A percentile compares a stretch with the other conserved stretches of the same genome.
These are phyloP conservation scores for Ernsta delagoae DNA, from an alignment of 2,888 invertebrate species.

Conservation along the genomic window DNA sequence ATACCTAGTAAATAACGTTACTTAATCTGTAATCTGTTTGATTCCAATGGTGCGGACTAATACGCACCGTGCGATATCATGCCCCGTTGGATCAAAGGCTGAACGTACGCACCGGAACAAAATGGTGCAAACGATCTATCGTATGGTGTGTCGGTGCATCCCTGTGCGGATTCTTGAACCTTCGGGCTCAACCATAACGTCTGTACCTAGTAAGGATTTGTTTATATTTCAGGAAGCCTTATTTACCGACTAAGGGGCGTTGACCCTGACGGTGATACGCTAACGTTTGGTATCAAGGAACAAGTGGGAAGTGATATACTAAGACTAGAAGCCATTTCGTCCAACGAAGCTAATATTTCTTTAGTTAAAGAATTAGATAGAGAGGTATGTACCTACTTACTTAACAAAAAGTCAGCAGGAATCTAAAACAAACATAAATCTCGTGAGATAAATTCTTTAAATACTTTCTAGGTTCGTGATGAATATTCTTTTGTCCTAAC, in stretches of 20 bases:
- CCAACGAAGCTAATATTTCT: slow-evolving; percentile 94
- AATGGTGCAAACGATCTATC: no score
- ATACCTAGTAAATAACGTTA: no score
- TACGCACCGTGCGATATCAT: no score
- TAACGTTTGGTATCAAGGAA: slow-evolving; percentile 92
- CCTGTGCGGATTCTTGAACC: no score
- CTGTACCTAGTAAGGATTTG: background rate
- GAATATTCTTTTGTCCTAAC: slow-evolving; percentile 96
- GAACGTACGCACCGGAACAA: no score
- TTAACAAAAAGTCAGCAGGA: background rate
- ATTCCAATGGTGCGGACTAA: no score
- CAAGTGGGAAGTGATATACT: slow-evolving; percentile 93
- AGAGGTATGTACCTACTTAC: slow-evolving; percentile 86
- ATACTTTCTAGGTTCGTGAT: slow-evolving; percentile 87
- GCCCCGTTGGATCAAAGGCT: no score
- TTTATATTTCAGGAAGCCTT: slow-evolving; percentile 87
- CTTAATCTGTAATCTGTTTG: no score
- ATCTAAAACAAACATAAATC: no score
- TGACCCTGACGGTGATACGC: slow-evolving; percentile 94
- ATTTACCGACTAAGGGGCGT: slow-evolving; percentile 92
- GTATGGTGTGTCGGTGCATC: no score
- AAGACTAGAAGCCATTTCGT: slow-evolving; percentile 91
- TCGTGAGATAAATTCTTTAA: no score
- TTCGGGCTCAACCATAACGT: no score
- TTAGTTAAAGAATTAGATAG: slow-evolving; percentile 95